Base-by-base conservation (phyloP, 1,140 invertebrate species). In the Helicoverpa zea region DNA sequence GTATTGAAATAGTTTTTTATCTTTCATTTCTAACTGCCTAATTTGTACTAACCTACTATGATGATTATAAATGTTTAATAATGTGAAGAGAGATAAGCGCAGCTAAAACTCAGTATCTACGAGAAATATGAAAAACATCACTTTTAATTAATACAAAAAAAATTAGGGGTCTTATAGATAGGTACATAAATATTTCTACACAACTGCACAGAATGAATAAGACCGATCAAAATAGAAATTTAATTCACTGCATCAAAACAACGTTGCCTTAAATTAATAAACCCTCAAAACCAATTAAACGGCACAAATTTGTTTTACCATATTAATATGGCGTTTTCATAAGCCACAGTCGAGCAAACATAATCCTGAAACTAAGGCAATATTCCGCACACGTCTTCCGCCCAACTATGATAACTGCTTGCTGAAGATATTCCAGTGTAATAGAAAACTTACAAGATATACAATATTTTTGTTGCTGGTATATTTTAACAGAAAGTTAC, bases 321-420 rank as follows among this genome's bases (percentile, higher is more conserved):
- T 79, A 79, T 72, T 68, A 79, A 73, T 79, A 72, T 79, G 16
- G 59, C 49, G 58, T 61, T 79, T 72, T 73, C 78, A 72, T 72
- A 79, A 72, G 52, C 78, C 63, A 61, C 78, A 61, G 51, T 56
- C 16, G 56, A 58, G 66, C 54, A 72, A 70, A 79, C 56, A 79
- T 61, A 77, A 79, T 72, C 52, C 56, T 54, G 68, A 72, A 79
- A 79, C 78, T 79, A 79, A 72, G 68, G 66, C 43, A 72, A 72
- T 79, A 79, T 79, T 79, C 23, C 47, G 43, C 43, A 61, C 68
- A 79, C 78, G 78, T 64, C 47, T 66, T 54, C 58, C 61, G 43
- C 59, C 49, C 63, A 35, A 78, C 49, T 78, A 66, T 75, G 58
- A 61, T 75, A 75, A 75, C 73, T 75, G 73, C 56, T 75, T 61